Percentiles rank a stretch among this genome's conserved stretches.
These are phyloP conservation scores for Diprion similis DNA, from an alignment of 1,140 invertebrate species.

Conservation along the genomic window DNA sequence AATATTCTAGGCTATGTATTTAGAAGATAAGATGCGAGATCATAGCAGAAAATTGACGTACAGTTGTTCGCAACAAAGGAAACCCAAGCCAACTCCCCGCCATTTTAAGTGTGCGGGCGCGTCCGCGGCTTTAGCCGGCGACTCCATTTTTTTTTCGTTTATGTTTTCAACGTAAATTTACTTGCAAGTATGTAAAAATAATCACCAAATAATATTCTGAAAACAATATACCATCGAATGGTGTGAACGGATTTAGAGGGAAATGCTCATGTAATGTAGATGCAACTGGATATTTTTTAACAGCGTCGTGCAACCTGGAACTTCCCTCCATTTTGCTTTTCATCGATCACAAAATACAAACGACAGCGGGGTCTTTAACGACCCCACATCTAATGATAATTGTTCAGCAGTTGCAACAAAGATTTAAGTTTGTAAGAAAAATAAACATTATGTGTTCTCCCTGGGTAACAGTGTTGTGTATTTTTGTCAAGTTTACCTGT, in stretches of 20 bases:
- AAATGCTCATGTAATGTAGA: background rate
- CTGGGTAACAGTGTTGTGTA: background rate
- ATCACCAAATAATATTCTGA: background rate
- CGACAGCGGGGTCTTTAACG: background rate
- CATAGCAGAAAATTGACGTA: background rate
- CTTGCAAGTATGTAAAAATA: constrained; percentile 4
- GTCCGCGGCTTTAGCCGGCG: background rate
- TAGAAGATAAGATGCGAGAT: background rate
- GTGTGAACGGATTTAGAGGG: background rate
- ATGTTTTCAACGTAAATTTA: background rate
- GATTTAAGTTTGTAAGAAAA: background rate
- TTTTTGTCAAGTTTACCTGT: constrained; percentile 48
- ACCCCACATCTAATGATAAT: background rate
- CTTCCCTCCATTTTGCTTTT: constrained; percentile 3
- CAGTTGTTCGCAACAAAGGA: constrained; percentile 31
- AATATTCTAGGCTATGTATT: background rate
- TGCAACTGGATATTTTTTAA: background rate
- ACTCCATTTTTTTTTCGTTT: constrained; percentile 1
- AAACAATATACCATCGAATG: background rate
- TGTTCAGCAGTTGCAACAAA: background rate
- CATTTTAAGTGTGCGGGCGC: constrained; percentile 10
- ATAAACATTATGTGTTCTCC: background rate
- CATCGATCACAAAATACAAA: background rate
- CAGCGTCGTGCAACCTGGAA: constrained; percentile 4
- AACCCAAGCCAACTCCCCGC: constrained; percentile 21